Conservation (phyloP, 2,888 invertebrate species). For the Hypercompe scribonia region DNA sequence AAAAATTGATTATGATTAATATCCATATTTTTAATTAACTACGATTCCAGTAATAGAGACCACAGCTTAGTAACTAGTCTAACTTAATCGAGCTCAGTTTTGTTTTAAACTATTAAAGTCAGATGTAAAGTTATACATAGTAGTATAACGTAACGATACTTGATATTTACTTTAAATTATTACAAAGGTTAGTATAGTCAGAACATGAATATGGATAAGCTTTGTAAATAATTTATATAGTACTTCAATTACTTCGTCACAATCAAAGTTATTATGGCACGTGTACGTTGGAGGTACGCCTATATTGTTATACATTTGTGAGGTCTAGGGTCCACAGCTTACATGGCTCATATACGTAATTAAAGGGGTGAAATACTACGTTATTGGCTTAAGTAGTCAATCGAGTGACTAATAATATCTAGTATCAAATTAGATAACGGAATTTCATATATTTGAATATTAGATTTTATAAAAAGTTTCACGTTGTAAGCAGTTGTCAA, state of each 20-base stretch:
- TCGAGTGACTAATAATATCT: slow-evolving; percentile 23
- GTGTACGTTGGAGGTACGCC: slow-evolving; percentile 1
- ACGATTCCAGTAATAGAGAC: background rate
- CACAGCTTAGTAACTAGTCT: background rate
- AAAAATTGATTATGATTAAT: too few relatives aligned
- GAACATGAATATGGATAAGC: background rate
- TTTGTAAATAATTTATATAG: background rate
- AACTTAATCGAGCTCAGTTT: background rate
- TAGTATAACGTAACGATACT: background rate
- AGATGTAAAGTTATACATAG: background rate
- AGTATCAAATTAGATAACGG: slow-evolving; percentile 24
- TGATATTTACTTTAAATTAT: background rate
- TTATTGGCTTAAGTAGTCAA: background rate
- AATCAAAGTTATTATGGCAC: slow-evolving; percentile 7
- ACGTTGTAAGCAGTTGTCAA: background rate
- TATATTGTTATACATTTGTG: slow-evolving; percentile 14
- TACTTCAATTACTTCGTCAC: background rate
- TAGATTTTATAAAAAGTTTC: background rate
- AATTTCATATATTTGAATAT: too few relatives aligned
- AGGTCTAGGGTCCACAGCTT: slow-evolving; percentile 12
- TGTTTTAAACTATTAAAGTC: background rate
- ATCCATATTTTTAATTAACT: background rate
- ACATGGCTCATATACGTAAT: slow-evolving; percentile 22
- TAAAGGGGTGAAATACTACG: slow-evolving; percentile 24
- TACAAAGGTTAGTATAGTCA: background rate